Conservation (phyloP, 2,888 invertebrate genomes). For the Oligia strigilis region DNA sequence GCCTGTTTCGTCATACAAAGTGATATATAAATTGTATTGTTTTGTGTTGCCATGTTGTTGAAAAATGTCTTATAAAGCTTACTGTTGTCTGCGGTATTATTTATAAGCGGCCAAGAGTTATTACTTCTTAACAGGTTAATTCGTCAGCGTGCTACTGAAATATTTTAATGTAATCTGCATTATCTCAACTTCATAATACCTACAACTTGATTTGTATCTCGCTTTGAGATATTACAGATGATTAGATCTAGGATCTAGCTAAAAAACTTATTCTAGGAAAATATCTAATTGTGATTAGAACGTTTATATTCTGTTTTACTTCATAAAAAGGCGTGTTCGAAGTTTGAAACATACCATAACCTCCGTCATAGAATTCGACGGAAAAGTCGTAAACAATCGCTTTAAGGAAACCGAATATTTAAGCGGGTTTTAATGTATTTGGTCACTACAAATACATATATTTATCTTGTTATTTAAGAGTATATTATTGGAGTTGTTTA, state of each 20-base stretch:
- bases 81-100: conserved; percentile 45
- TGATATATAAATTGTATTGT: conserved; percentile 44
- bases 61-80: conserved; percentile 56
- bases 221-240: conserved; percentile 22
- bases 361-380: conserved; percentile 1
- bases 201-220: conserved; percentile 9
- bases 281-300: conserved; percentile 5
- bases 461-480: conserved; percentile 40
- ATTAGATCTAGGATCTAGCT: background rate
- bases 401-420: conserved; percentile 5
- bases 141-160: conserved; percentile 19
- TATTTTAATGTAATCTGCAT: conserved; percentile 22
- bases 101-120: conserved; percentile 13
- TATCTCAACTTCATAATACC: conserved; percentile 3
- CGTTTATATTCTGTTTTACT: conserved; percentile 3
- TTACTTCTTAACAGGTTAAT: conserved; percentile 30
- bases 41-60: conserved; percentile 59
- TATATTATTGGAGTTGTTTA: conserved; percentile 62
- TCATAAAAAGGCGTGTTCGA: conserved; percentile 19
- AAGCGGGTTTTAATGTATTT: conserved; percentile 27
- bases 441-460: conserved; percentile 40
- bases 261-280: conserved; percentile 17
- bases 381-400: conserved; percentile 19
- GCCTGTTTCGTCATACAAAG: conserved; percentile 62
- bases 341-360: conserved; percentile 6